Evolutionary conservation across 2,797 vertebrate genomes (phyloP).

Genomic region (Lemur catta): DNA sequence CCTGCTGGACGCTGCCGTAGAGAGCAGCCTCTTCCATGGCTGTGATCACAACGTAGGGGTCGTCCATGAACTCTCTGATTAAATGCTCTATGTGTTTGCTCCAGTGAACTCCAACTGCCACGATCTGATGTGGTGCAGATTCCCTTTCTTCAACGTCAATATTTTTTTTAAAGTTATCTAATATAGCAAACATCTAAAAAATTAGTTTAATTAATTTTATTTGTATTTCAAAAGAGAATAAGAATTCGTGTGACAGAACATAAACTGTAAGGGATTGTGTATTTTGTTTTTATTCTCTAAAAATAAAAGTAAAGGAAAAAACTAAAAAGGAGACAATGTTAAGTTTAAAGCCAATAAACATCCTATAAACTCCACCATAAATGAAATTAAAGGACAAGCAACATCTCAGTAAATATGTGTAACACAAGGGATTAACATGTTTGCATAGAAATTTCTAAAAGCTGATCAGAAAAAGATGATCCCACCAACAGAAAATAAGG

Average conservation of each 20-base stretch:
- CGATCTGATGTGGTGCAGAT: slow-evolving; percentile 85
- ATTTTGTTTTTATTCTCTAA: slow-evolving; percentile 21
- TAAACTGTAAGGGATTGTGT: not conserved
- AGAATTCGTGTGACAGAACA: not conserved
- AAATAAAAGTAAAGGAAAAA: not conserved
- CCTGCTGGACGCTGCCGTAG: slow-evolving; percentile 93
- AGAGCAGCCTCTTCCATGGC: slow-evolving; percentile 90
- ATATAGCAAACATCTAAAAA: slow-evolving; percentile 87
- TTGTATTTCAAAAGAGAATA: slow-evolving; percentile 17
- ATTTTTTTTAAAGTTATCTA: slow-evolving; percentile 89
- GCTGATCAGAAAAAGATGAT: not conserved
- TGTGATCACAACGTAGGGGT: slow-evolving; percentile 89
- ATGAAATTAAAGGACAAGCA: slow-evolving; percentile 22
- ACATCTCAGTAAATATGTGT: not conserved
- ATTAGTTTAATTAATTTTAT: not conserved
- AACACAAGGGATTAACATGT: not conserved
- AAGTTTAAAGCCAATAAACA: not conserved
- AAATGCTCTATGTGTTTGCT: slow-evolving; percentile 83
- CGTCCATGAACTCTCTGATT: slow-evolving; percentile 86
- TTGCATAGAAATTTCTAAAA: not conserved
- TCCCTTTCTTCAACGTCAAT: slow-evolving; percentile 76
- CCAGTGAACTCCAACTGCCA: slow-evolving; percentile 90
- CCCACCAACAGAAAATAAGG: not conserved
- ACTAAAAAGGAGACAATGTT: not conserved
- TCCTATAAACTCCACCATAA: not conserved